A percentile compares a stretch with the other conserved stretches of the same genome.
These are phyloP conservation scores for Onychomys leucogaster DNA, from an alignment of 2,797 vertebrate genomes.

Conservation along the genomic window DNA sequence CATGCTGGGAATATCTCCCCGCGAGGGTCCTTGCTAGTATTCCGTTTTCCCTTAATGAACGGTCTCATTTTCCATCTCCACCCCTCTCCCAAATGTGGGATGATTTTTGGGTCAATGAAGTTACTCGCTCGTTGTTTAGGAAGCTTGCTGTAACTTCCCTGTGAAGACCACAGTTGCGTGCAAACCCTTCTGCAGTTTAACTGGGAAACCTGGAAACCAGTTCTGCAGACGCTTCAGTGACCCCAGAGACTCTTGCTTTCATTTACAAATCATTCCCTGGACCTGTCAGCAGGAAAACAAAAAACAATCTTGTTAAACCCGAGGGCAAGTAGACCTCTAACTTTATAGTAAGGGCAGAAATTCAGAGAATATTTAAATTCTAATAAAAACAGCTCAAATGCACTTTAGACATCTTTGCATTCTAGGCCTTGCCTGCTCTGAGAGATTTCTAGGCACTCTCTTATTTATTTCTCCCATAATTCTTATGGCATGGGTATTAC, in stretches of 20 bases:
- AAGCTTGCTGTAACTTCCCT: not conserved
- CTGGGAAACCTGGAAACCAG: not conserved
- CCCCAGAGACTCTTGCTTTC: constrained; percentile 3
- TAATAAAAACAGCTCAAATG: constrained; percentile 41
- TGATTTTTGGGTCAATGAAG: not conserved
- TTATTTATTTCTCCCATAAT: constrained; percentile 41
- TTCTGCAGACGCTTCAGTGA: not conserved
- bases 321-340: constrained; percentile 15
- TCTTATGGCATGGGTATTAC: not conserved
- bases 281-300: not conserved
- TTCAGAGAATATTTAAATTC: constrained; percentile 26
- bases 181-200: constrained; percentile 2
- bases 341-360: constrained; percentile 42
- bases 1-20: not conserved
- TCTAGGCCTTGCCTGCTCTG: not conserved
- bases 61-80: not conserved
- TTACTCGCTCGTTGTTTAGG: constrained; percentile 42
- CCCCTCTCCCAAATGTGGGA: constrained; percentile 24
- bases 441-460: constrained; percentile 30
- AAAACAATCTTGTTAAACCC: not conserved
- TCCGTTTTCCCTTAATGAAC: constrained; percentile 35
- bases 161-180: not conserved
- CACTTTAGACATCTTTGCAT: not conserved
- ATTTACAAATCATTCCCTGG: constrained; percentile 18
- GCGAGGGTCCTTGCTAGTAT: not conserved